Percentiles rank a stretch among this genome's conserved stretches.
phyloP scores from a whole-genome alignment of 64 coral and sea anemone genomes.

The Montipora capricornis region DNA sequence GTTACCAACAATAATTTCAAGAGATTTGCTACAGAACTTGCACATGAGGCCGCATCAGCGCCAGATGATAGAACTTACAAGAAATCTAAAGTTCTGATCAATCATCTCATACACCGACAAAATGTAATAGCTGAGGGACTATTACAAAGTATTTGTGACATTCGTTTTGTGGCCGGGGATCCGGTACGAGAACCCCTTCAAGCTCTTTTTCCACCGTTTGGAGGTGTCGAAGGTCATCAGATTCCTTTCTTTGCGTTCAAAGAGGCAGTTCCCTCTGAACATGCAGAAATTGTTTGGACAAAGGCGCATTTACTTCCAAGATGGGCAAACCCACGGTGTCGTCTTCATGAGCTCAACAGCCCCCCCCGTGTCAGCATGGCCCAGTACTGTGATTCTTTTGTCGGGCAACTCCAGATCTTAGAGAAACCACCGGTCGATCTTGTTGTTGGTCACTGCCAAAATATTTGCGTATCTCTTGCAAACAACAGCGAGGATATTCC shows the following conservation, averaged over 20 bases:
- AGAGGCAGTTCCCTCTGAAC: neutral
- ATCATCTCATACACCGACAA: slow-evolving; percentile 11
- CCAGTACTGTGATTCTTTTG: neutral
- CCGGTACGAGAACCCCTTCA: slow-evolving; percentile 20
- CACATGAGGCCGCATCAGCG: too few relatives aligned
- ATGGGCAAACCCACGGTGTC: neutral
- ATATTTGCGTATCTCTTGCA: neutral
- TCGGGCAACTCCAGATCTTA: neutral
- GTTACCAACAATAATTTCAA: too few relatives aligned
- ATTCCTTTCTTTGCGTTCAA: slow-evolving; percentile 1
- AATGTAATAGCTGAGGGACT: neutral
- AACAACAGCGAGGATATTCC: neutral
- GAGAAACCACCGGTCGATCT: neutral
- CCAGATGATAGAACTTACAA: too few relatives aligned
- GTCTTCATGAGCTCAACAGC: neutral
- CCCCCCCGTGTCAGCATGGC: too few relatives aligned
- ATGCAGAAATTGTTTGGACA: neutral
- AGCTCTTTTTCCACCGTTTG: slow-evolving; percentile 43
- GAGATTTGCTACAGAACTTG: too few relatives aligned
- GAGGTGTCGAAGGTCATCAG: neutral
- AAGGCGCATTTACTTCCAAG: neutral
- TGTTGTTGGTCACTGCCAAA: slow-evolving; percentile 8
- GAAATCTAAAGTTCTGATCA: too few relatives aligned
- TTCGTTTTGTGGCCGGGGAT: neutral
- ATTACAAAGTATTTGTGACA: neutral